Evolutionary conservation across 2,797 vertebrate species (phyloP).

Genomic region (Sebastes glaucus): DNA sequence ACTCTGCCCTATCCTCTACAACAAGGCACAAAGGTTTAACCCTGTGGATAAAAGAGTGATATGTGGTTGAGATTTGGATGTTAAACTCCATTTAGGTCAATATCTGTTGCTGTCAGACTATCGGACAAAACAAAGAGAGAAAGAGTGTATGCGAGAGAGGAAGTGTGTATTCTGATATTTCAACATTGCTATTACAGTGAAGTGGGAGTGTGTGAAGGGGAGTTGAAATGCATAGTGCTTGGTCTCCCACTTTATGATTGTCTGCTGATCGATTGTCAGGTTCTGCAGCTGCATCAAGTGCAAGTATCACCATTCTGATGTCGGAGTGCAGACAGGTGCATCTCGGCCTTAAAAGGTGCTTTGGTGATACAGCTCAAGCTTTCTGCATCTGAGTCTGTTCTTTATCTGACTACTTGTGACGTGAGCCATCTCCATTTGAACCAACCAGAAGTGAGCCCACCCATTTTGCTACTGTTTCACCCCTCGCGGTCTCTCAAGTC

Average conservation of each 20-base stretch:
- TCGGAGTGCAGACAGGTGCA: background rate
- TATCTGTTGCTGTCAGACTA: background rate
- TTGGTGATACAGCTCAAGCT: slow-evolving; percentile 15
- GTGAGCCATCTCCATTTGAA: slow-evolving; percentile 1
- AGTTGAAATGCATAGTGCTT: background rate
- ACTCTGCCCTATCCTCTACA: background rate
- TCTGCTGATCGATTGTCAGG: background rate
- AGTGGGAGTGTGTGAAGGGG: slow-evolving; percentile 34
- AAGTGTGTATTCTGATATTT: slow-evolving; percentile 60
- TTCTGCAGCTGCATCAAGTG: background rate
- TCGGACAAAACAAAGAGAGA: background rate
- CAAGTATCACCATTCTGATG: background rate
- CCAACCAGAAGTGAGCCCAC: slow-evolving; percentile 62
- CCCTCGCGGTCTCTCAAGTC: background rate
- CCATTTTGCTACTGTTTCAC: slow-evolving; percentile 30
- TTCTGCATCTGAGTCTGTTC: background rate
- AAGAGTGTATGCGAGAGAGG: slow-evolving; percentile 33
- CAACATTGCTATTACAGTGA: slow-evolving; percentile 23
- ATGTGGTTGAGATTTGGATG: background rate
- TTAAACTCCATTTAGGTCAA: background rate
- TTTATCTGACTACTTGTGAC: slow-evolving; percentile 15
- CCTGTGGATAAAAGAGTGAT: background rate
- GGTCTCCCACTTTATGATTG: background rate
- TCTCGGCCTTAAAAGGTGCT: background rate
- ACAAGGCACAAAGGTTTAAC: background rate